Conservation (phyloP, 2,113 vertebrate species). For the Lipotes vexillifer region DNA sequence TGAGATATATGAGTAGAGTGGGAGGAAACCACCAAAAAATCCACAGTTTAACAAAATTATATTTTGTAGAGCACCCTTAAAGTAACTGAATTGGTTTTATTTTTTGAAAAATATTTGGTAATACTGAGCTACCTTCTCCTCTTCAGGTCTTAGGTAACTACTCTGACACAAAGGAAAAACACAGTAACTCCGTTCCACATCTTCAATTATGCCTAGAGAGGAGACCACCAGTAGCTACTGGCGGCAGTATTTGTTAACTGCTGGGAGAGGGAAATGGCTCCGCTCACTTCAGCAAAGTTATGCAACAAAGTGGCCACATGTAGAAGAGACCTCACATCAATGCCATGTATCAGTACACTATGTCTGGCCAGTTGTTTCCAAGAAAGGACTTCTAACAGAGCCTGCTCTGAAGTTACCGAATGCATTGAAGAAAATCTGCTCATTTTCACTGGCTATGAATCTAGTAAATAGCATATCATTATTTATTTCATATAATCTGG, state of each 20-base stretch:
- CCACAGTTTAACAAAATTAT: not conserved
- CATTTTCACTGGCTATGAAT: not conserved
- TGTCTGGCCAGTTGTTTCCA: not conserved
- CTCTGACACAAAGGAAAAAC: not conserved
- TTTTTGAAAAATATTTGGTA: not conserved
- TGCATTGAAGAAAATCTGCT: not conserved
- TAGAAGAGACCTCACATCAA: not conserved
- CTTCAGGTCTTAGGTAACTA: not conserved
- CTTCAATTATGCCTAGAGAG: not conserved
- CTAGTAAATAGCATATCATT: not conserved
- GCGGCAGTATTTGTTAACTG: not conserved
- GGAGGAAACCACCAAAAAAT: slow-evolving; percentile 30
- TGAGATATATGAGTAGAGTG: not conserved
- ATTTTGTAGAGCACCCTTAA: not conserved
- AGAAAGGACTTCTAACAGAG: not conserved
- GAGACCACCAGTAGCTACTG: not conserved
- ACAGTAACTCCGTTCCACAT: not conserved
- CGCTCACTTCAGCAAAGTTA: not conserved
- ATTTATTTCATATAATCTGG: not conserved
- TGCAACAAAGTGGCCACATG: not conserved
- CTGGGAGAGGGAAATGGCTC: not conserved
- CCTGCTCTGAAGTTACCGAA: not conserved
- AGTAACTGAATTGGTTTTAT: not conserved
- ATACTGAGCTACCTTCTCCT: not conserved
- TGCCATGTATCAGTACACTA: not conserved